Conservation (phyloP, 2,888 invertebrate genomes). For the Platycnemis pennipes region DNA sequence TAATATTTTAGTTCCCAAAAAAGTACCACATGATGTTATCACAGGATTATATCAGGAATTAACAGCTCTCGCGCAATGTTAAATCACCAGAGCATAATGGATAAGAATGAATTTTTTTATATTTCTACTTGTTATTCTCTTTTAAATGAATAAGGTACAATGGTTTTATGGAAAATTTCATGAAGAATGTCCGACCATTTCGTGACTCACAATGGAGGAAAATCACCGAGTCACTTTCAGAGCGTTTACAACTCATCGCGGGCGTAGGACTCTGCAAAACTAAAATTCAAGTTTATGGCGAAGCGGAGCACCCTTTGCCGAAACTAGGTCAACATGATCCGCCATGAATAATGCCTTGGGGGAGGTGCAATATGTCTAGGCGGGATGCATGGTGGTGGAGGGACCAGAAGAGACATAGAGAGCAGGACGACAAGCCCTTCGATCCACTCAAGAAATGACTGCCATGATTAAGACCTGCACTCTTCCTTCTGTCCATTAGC, state of each 20-base stretch:
- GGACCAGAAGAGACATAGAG: no score
- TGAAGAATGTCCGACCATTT: no score
- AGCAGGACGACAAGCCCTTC: background rate
- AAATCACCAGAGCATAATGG: no score
- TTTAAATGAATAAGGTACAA: no score
- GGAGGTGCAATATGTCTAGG: background rate
- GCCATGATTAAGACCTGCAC: background rate
- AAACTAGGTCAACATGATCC: conserved; percentile 1
- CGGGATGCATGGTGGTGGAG: background rate
- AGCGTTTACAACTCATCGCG: background rate
- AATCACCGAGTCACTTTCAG: background rate
- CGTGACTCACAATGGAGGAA: background rate
- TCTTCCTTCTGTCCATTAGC: background rate
- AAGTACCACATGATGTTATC: no score
- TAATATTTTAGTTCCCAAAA: no score
- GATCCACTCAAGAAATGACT: background rate
- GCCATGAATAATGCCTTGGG: background rate
- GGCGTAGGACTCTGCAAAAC: background rate
- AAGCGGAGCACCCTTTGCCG: background rate
- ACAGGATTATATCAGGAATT: no score
- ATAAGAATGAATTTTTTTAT: no score
- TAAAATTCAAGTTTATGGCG: background rate
- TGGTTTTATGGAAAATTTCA: no score
- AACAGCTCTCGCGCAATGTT: no score
- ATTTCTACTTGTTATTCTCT: no score